Percentiles rank a stretch among this genome's conserved stretches.
phyloP scores from a whole-genome alignment of 2,113 vertebrate genomes.

The Talpa occidentalis region DNA sequence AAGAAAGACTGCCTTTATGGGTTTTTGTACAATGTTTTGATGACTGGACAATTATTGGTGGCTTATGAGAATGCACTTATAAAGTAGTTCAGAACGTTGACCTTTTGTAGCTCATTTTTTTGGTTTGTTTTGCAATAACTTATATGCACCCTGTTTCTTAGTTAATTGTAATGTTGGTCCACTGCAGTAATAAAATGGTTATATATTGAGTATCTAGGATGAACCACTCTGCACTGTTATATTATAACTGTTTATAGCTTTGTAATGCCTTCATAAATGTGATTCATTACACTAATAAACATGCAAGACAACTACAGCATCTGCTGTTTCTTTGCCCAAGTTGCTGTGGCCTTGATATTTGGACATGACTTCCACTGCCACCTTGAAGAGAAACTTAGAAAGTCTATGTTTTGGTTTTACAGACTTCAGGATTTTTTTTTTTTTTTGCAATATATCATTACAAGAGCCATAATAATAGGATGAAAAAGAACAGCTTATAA shows the following conservation, averaged over 20 bases:
- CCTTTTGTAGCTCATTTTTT: slow-evolving; percentile 54
- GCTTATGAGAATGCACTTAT: slow-evolving; percentile 17
- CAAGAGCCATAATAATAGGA: background rate
- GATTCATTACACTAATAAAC: slow-evolving; percentile 78
- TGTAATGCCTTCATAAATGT: slow-evolving; percentile 81
- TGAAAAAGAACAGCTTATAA: background rate
- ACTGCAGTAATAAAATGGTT: slow-evolving; percentile 77
- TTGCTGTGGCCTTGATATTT: background rate
- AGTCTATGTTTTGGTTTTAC: background rate
- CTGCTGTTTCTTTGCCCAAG: slow-evolving; percentile 43
- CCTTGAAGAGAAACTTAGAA: background rate
- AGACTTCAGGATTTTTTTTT: background rate
- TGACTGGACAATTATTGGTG: background rate
- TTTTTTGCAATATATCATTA: background rate
- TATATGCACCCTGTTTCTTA: slow-evolving; percentile 57
- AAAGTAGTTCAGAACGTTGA: slow-evolving; percentile 29
- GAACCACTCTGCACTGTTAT: slow-evolving; percentile 58
- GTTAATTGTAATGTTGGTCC: slow-evolving; percentile 73
- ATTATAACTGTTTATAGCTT: slow-evolving; percentile 78
- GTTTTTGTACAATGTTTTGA: slow-evolving; percentile 37
- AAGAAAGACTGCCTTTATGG: background rate
- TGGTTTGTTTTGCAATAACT: slow-evolving; percentile 61
- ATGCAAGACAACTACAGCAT: slow-evolving; percentile 55
- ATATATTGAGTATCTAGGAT: slow-evolving; percentile 68
- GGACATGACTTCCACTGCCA: slow-evolving; percentile 12